These are phyloP conservation scores for Leptinotarsa tumamoca DNA, from an alignment of 2,888 invertebrate genomes.

Conservation along the genomic window DNA sequence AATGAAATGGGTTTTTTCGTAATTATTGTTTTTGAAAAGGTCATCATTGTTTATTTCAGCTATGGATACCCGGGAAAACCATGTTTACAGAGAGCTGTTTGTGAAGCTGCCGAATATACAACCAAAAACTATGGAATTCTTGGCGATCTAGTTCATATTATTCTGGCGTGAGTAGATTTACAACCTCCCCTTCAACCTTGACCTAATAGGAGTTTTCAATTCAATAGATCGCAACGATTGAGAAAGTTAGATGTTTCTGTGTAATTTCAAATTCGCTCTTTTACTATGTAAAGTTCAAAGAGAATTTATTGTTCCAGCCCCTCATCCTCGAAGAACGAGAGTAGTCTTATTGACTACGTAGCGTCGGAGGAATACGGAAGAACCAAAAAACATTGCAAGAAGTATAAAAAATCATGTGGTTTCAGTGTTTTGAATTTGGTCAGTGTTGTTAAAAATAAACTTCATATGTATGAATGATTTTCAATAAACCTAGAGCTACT, in stretches of 20 bases:
- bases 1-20: not conserved
- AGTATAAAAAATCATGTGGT: conserved; percentile 69
- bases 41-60: conserved; percentile 63
- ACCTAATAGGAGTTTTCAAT: too few relatives aligned
- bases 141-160: conserved; percentile 57
- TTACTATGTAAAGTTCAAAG: too few relatives aligned
- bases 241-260: too few relatives aligned
- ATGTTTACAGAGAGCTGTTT: conserved; percentile 80
- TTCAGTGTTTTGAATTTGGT: conserved; percentile 71
- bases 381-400: conserved; percentile 66
- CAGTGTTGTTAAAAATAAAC: conserved; percentile 49
- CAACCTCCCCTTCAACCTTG: too few relatives aligned
- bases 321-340: conserved; percentile 70
- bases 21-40: not conserved
- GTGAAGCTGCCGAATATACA: conserved; percentile 72
- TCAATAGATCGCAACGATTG: too few relatives aligned
- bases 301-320: conserved; percentile 67
- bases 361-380: conserved; percentile 55
- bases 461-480: conserved; percentile 20
- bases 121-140: conserved; percentile 54
- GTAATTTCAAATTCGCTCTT: too few relatives aligned
- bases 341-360: conserved; percentile 49
- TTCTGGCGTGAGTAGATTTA: conserved; percentile 55
- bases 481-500: too few relatives aligned
- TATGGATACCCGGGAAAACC: conserved; percentile 74